phyloP scores from a whole-genome alignment of 1,140 invertebrate genomes.

The Acromyrmex heyeri region DNA sequence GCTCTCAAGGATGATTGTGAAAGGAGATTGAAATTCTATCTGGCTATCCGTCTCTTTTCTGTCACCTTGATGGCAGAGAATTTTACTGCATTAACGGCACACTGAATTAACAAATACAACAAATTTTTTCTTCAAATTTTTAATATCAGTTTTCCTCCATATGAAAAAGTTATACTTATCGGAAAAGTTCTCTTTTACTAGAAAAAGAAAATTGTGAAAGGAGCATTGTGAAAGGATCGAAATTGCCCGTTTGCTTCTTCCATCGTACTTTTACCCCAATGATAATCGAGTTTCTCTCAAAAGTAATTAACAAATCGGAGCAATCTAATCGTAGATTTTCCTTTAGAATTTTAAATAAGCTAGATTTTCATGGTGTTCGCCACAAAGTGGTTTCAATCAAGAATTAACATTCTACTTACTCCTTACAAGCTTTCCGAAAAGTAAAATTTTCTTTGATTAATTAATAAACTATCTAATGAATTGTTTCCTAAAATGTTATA shows the following conservation, averaged over 20 bases:
- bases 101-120: constrained; percentile 2
- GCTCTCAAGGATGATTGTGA: constrained; percentile 54
- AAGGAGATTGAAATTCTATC: constrained; percentile 53
- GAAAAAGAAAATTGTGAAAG: constrained; percentile 25
- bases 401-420: background rate
- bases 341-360: background rate
- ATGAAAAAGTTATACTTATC: background rate
- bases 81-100: background rate
- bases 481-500: background rate
- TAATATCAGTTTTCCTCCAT: background rate
- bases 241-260: constrained; percentile 8
- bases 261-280: constrained; percentile 2
- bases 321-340: background rate
- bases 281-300: constrained; percentile 38
- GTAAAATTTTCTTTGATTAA: background rate
- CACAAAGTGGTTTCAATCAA: background rate
- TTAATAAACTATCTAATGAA: background rate
- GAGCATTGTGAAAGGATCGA: constrained; percentile 24
- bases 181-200: background rate
- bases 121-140: background rate
- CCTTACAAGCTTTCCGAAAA: background rate
- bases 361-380: background rate
- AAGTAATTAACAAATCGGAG: constrained; percentile 34
- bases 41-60: background rate
- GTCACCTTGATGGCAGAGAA: background rate